Base-by-base conservation (phyloP, 2,113 vertebrate genomes). In the Xenopus tropicalis region DNA sequence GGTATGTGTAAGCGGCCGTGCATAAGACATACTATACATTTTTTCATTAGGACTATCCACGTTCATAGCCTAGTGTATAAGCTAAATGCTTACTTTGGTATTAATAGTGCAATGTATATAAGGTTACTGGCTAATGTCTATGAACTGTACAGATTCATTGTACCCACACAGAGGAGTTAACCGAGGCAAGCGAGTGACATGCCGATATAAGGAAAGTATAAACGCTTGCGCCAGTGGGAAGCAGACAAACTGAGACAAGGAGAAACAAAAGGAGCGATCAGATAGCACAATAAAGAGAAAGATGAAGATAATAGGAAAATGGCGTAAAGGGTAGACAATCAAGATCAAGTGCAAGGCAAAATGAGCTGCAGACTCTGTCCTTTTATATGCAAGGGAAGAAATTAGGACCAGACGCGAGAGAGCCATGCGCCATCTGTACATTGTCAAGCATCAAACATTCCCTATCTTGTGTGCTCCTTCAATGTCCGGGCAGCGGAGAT, bases 401-500 rank as follows among this genome's bases (percentile, higher is more conserved):
- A 74, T 74, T 74, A 58, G 72, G 54, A 74, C 43, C 72, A 74
- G 72, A 74, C 72, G 65, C 12, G 12, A 68, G 57, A 68, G 58
- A 61, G 59, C 48, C 59, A 25, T 25, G 20, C 59, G 23, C 73
- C 73, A 69, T 23, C 73, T 76, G 73, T 14, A 76, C 58, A 63
- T 61, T 63, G 73, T 76, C 58, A 76, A 51, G 73, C 73, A 24
- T 76, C 73, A 76, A 69, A 69, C 58, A 56, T n/a, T 76, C 59
- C 13, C 25, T 69, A 69, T 76, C 73, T 69, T 24, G 20, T 21
- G 65, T 48, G 65, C 44, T 21, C 24, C 44, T 57, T 10, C 44
- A n/a, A 75, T 75, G 66, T 76, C 73, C 73, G 73, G 73, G 69
- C 66, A 59, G 29, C 37, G 66, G 73, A 68, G 72, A 57, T 66